Evolutionary conservation across 2,797 vertebrate species (phyloP).

Genomic region (Anabas testudineus): DNA sequence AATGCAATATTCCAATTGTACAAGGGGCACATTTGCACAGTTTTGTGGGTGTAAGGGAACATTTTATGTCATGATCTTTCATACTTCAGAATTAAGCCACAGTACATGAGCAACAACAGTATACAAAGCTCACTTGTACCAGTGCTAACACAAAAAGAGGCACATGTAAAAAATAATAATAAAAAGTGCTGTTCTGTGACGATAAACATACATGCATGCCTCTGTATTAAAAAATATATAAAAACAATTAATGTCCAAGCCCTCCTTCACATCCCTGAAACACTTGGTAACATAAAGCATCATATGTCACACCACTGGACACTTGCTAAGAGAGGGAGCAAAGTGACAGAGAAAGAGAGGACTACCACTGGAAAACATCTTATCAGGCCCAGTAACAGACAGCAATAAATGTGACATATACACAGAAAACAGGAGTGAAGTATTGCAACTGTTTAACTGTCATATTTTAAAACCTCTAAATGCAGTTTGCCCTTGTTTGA

Average conservation of each 20-base stretch:
- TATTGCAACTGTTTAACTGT: not conserved
- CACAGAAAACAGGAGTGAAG: not conserved
- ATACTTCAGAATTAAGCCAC: slow-evolving; percentile 9
- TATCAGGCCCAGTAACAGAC: not conserved
- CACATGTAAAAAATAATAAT: not conserved
- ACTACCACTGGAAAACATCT: slow-evolving; percentile 2
- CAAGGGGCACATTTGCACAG: not conserved
- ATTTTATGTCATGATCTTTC: not conserved
- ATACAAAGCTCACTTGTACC: not conserved
- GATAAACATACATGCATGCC: not conserved
- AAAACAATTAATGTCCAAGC: slow-evolving; percentile 9
- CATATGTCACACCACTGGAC: slow-evolving; percentile 4
- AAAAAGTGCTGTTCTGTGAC: slow-evolving; percentile 2
- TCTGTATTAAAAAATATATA: slow-evolving; percentile 23
- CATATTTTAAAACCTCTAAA: slow-evolving; percentile 6
- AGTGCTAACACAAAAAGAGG: not conserved
- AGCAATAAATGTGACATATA: not conserved
- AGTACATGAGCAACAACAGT: not conserved
- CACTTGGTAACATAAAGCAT: not conserved
- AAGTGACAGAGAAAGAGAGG: not conserved
- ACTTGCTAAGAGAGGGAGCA: not conserved
- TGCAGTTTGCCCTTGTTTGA: not conserved
- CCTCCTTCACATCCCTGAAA: slow-evolving; percentile 15
- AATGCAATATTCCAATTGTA: not conserved
- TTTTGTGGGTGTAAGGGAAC: not conserved